phyloP scores from a whole-genome alignment of 2,113 vertebrate genomes.

The Colaptes auratus region DNA sequence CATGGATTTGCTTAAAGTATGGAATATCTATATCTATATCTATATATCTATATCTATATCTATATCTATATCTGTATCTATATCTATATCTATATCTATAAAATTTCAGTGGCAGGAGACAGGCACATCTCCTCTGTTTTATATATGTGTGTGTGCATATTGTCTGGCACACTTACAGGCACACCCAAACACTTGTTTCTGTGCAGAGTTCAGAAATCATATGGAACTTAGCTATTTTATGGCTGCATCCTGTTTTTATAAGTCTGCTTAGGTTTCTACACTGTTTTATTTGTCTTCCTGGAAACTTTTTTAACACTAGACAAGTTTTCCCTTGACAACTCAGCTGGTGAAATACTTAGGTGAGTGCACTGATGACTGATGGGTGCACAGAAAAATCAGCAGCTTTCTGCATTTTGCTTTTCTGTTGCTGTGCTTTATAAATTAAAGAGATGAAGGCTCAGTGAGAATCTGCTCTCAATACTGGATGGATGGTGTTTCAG shows the following conservation, averaged over 20 bases:
- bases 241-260: neutral
- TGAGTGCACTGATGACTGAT: neutral
- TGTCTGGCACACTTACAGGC: neutral
- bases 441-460: slow-evolving; percentile 3
- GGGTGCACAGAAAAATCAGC: neutral
- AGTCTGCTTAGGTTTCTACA: neutral
- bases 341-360: slow-evolving; percentile 1
- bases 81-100: neutral
- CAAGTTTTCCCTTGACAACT: neutral
- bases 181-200: neutral
- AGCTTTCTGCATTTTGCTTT: slow-evolving; percentile 29
- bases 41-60: too few relatives aligned
- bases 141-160: fast-evolving
- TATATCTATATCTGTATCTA: too few relatives aligned
- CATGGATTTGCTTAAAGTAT: neutral
- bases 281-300: neutral
- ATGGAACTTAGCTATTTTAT: neutral
- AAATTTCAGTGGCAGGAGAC: neutral
- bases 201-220: neutral
- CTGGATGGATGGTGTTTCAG: neutral
- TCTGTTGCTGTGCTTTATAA: neutral
- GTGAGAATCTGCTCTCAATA: neutral
- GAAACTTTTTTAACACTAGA: slow-evolving; percentile 16
- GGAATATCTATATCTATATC: too few relatives aligned
- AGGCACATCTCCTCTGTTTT: neutral